These are phyloP conservation scores for Adineta ricciae DNA, from an alignment of 2,888 invertebrate species.

Conservation along the genomic window DNA sequence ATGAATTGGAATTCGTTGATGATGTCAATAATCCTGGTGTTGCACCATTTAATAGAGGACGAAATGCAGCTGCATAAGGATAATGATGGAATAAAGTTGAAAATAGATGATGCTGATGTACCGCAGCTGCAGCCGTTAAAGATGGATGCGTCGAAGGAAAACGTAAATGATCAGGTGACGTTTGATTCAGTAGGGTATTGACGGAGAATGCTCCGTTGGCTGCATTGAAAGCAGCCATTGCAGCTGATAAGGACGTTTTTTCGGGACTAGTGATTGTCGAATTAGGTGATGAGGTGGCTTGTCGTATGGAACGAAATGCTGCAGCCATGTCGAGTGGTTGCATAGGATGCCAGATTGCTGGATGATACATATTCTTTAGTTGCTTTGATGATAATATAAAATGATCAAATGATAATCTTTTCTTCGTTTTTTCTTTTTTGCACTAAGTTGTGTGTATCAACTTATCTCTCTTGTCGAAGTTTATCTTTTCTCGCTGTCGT, in stretches of 20 bases:
- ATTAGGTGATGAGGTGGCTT: background rate
- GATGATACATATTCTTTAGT: background rate
- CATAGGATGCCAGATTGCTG: background rate
- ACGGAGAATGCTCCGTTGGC: background rate
- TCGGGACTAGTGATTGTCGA: background rate
- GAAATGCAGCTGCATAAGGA: conserved; percentile 6
- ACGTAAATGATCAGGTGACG: background rate
- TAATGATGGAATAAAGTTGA: background rate
- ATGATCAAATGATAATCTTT: conserved; percentile 1
- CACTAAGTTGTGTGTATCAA: background rate
- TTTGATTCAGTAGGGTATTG: background rate
- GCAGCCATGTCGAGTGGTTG: conserved; percentile 9
- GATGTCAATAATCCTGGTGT: background rate
- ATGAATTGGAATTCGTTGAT: background rate
- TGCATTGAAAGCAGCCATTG: background rate
- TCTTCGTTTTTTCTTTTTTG: background rate
- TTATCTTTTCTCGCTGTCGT: conserved; percentile 9
- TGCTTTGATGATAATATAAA: conserved; percentile 10
- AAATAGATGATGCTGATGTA: background rate
- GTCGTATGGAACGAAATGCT: background rate
- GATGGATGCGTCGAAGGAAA: background rate
- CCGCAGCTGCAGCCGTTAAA: background rate
- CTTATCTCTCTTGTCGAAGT: background rate
- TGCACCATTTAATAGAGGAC: background rate
- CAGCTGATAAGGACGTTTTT: background rate